Conservation (phyloP, 2,797 vertebrate genomes). For the Aphelocoma californica region DNA sequence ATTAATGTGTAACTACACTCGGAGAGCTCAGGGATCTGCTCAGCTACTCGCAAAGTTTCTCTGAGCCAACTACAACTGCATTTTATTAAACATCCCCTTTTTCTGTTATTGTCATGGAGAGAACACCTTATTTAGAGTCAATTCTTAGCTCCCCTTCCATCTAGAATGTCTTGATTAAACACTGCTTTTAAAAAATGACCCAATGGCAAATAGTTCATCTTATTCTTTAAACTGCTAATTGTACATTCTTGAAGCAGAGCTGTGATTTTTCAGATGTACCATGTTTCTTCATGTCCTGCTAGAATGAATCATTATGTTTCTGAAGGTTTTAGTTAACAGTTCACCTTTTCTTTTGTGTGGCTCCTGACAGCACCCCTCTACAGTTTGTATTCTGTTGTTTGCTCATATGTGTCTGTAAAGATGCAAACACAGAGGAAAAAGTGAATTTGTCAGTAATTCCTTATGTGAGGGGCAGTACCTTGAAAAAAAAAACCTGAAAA, state of each 20-base stretch:
- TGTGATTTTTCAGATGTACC: not conserved
- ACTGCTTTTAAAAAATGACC: not conserved
- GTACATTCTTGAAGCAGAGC: not conserved
- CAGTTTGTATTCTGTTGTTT: not conserved
- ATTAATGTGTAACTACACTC: not conserved
- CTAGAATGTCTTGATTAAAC: not conserved
- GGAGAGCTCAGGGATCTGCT: not conserved
- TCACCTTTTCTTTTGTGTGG: not conserved
- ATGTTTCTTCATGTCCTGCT: not conserved
- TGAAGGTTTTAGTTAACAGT: not conserved
- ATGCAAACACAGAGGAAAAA: not conserved
- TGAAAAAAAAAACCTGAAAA: not conserved
- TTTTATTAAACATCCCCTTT: not conserved
- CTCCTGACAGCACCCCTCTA: not conserved
- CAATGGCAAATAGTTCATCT: not conserved
- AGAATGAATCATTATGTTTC: not conserved
- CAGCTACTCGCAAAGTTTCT: not conserved
- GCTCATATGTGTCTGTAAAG: not conserved
- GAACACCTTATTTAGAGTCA: not conserved
- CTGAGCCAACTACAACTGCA: not conserved
- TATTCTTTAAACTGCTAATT: not conserved
- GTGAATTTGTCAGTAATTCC: not conserved
- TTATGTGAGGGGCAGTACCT: not conserved
- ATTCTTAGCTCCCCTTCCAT: not conserved
- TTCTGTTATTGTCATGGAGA: not conserved